A percentile compares a stretch with the other conserved stretches of the same genome.
phyloP scores from a whole-genome alignment of 2,113 vertebrate genomes.

The Clarias macrocephalus region DNA sequence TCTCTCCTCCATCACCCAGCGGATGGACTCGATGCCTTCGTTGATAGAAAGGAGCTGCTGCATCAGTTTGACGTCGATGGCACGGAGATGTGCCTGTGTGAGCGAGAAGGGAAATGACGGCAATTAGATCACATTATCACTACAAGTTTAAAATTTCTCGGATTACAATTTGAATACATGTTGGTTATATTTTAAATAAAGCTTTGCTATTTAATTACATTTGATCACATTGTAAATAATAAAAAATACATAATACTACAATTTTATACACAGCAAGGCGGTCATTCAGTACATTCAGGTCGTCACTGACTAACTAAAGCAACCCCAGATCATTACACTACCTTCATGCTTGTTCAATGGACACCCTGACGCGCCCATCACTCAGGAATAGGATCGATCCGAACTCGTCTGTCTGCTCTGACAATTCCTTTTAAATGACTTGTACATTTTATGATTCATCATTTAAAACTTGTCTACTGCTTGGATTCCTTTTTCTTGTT shows the following conservation, averaged over 20 bases:
- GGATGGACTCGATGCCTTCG: slow-evolving; percentile 93
- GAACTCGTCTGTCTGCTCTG: too few species aligned
- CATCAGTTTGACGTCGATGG: slow-evolving; percentile 91
- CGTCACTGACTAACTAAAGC: too few species aligned
- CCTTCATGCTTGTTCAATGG: too few species aligned
- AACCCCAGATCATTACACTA: too few species aligned
- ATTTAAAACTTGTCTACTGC: background rate
- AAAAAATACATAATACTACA: background rate
- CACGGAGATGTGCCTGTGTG: slow-evolving; percentile 83
- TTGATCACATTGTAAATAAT: background rate
- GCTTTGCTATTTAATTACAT: background rate
- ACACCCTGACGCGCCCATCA: too few species aligned
- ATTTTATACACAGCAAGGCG: background rate
- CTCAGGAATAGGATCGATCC: too few species aligned
- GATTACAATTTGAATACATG: background rate
- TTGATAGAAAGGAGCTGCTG: slow-evolving; percentile 94
- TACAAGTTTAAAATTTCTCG: background rate
- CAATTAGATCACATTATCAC: background rate
- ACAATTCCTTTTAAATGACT: background rate
- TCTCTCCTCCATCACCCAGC: slow-evolving; percentile 94
- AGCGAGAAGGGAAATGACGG: background rate
- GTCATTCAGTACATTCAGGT: too few species aligned
- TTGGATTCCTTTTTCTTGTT: background rate
- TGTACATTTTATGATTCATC: background rate
- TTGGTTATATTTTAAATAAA: background rate